Evolutionary conservation across 2,888 invertebrate species (phyloP), one percentile per base, ranked within the genome.

Genomic region (Melinaea menophilus): DNA sequence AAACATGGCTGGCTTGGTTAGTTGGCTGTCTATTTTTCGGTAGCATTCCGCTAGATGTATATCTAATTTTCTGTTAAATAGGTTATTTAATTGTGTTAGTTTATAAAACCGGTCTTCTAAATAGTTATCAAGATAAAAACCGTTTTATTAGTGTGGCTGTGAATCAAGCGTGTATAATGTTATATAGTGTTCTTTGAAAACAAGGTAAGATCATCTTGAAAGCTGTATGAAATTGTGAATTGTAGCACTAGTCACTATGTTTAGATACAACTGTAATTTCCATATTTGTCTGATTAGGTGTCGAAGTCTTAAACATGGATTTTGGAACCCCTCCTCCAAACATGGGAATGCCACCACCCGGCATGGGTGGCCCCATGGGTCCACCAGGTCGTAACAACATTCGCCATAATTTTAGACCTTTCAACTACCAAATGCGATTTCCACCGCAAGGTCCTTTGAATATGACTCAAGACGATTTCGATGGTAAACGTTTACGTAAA

Each of bases 401-500:
- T 77, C 88, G 90, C 73, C 90, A 86, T 80, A 86, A 82, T 71
- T 90, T 89, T 85, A 88, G 89, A 71, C 88, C 88, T 74, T 90
- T 85, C 81, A 86, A 84, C 79, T 88, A 89, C 77, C 90, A 90
- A 79, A 85, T 90, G 86, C 88, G 91, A 70, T 90, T 90, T 74
- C 90, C 90, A 72, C 86, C 90, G 71, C 88, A 88, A 78, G 90
- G 90, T 71, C 90, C 90, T 11, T 92, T 94, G 90, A 94, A 94
- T 59, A 94, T 94, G 94, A 94, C 94, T 56, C 93, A 95, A 78
- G 95, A 95, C 78, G 98, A 98, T 86, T 98, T 98, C 82, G 98
- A 99, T 92, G 99, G 98, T 65, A 98, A 99, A 91, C 93, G 98
- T 71, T 92, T 98, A 75, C 92, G 99, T 77, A 99, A 99, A 91